Evolutionary conservation across 2,797 vertebrate genomes (phyloP), one percentile per base, ranked within the genome.

Genomic region (Amazona ochrocephala): DNA sequence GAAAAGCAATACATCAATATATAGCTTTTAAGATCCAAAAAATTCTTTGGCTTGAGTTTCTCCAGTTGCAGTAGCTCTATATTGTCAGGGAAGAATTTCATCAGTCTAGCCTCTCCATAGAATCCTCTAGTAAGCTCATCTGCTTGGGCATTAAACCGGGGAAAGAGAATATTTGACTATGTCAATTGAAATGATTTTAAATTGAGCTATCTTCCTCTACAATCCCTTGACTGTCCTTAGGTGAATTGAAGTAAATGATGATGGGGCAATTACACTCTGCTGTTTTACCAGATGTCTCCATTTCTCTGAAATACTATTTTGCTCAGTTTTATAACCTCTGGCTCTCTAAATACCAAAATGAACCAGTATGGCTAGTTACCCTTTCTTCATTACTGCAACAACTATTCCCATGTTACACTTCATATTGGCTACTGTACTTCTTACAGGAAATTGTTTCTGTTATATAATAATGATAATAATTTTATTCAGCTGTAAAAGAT

Each of bases 221-320:
- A 86, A 20, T 85, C 65, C 48, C 68, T 82, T 2, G 3, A 30
- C 44, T 90, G 26, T 72, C 61, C 48, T 84, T 83, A 77, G 78
- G 48, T 90, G 78, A 95, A 89, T 85, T 67, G 10, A 64, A 84
- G 37, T 88, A 91, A 93, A 84, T 87, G 45, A 90, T 79, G 12
- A 74, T 70, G 48, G 3, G 2, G 20, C 10, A 82, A 84, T 93
- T 93, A 95, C 16, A 74, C 37, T 89, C 18, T 70, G 29, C 42
- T 94, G 27, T 76, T 95, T 93, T 95, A 79, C 67, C 71, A 73
- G 60, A 87, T 45, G 34, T 91, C 39, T 79, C 19, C 5, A 82
- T 88, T 91, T 94, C 42, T 86, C 74, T 92, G 60, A 91, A 91
- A 93, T 67, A 66, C 30, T 66, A 11, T 84, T 93, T 89, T 87